Evolutionary conservation across 2,113 vertebrate species (phyloP), one percentile per base, ranked within the genome.

Genomic region (Triplophysa dalaica): DNA sequence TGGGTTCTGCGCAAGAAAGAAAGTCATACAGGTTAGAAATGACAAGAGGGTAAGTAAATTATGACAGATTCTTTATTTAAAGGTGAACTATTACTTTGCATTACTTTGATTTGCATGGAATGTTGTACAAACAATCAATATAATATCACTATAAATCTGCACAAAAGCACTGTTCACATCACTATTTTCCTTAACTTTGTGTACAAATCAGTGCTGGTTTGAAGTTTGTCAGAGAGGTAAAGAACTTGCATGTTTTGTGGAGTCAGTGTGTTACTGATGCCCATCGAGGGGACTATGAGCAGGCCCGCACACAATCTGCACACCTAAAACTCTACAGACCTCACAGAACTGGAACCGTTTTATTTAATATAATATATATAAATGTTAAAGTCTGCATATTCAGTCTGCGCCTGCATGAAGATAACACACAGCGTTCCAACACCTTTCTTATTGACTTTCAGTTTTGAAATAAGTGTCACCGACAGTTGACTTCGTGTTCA

Each of bases 41-140:
- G 5, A 38, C 33, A 38, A 38, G 29, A 29, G 29, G 29, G 29
- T 29, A 3, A 29, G 33, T 38, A 38, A 38, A 38, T 38, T 38
- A 38, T 38, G 33, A 38, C 6, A 38, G 33, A 38, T 7, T 38
- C 7, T 38, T 6, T 38, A 38, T 38, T 38, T 38, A 7, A 7
- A 6, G 5, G 6, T 38, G 33, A 38, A 38, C 33, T 38, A 38
- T 7, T 38, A 38, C 33, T 38, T 38, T 33, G 6, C 6, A 5
- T 1, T 1, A 38, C 33, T 38, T 38, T 90, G 88, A 92, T 92
- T 88, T 91, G 92, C 92, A 93, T 93, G 90, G 45, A 62, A 83
- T 24, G 65, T 85, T 81, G 50, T 81, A 89, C 75, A 81, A 85
- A 84, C 87, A 75, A 62, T 75, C 81, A 76, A 56, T 8, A 67